phyloP scores from a whole-genome alignment of 2,888 invertebrate species.

The Drosophila anomelani region DNA sequence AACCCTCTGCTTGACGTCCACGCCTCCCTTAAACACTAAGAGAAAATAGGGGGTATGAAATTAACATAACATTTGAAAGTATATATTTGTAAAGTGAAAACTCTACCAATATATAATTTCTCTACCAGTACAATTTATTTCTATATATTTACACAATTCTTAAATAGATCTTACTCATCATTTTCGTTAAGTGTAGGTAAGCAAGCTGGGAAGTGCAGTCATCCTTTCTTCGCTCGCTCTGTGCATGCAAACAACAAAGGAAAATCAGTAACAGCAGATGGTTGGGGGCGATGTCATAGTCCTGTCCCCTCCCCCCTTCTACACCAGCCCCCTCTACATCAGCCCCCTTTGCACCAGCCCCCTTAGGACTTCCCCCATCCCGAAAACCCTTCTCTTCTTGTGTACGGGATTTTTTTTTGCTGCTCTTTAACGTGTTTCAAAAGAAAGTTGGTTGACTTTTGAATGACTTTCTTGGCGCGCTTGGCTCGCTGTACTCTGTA shows the following conservation, averaged over 20 bases:
- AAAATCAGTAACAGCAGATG: constrained; percentile 63
- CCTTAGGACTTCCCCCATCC: background rate
- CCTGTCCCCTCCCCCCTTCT: constrained; percentile 7
- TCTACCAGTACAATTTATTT: no score
- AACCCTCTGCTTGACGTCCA: constrained; percentile 37
- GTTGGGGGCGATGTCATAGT: constrained; percentile 50
- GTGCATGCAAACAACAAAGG: constrained; percentile 72
- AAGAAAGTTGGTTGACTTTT: constrained; percentile 85
- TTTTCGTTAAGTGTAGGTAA: constrained; percentile 16
- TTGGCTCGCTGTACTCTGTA: constrained; percentile 27
- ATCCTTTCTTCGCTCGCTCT: constrained; percentile 44
- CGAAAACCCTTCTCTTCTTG: constrained; percentile 13
- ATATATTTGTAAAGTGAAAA: background rate
- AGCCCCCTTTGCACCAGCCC: background rate
- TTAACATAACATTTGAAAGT: background rate
- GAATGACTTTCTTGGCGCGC: constrained; percentile 81
- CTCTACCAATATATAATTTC: no score
- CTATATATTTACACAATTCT: no score
- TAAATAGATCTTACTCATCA: no score
- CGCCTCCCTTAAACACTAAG: background rate
- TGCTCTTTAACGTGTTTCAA: constrained; percentile 76
- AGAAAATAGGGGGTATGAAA: background rate
- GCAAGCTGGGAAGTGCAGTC: constrained; percentile 38
- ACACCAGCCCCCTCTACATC: background rate
- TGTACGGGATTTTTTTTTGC: constrained; percentile 34